Evolutionary conservation across 1,140 invertebrate genomes (phyloP).

Genomic region (Dysdera silvatica): DNA sequence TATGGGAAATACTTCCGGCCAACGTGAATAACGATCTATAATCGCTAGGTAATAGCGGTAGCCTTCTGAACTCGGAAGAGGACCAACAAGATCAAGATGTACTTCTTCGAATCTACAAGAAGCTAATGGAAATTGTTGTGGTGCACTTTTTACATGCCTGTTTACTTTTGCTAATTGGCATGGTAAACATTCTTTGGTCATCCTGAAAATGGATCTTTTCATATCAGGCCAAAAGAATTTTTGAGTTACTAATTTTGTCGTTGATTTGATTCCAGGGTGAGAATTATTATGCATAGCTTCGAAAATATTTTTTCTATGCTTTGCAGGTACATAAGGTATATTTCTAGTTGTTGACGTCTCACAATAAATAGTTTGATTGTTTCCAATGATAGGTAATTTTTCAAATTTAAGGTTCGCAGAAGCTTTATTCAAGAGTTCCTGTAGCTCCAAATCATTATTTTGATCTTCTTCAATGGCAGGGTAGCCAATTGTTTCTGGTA

Average conservation of each 20-base stretch:
- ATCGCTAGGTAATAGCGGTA: slow-evolving; percentile 42
- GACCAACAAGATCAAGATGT: slow-evolving; percentile 48
- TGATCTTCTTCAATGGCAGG: too few relatives aligned
- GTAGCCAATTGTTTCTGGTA: too few relatives aligned
- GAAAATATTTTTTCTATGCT: slow-evolving; percentile 36
- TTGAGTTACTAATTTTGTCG: too few relatives aligned
- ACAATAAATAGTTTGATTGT: too few relatives aligned
- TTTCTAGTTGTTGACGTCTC: too few relatives aligned
- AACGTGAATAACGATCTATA: slow-evolving; percentile 44
- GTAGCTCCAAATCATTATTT: too few relatives aligned
- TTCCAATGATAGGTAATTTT: too few relatives aligned
- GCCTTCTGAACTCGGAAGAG: slow-evolving; percentile 39
- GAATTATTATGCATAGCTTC: slow-evolving; percentile 35
- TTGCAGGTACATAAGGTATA: too few relatives aligned
- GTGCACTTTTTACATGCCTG: neutral
- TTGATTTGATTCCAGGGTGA: slow-evolving; percentile 37
- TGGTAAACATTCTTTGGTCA: too few relatives aligned
- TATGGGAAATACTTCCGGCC: slow-evolving; percentile 42
- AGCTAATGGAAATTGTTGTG: neutral
- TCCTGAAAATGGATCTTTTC: slow-evolving; percentile 31
- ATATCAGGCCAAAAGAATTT: slow-evolving; percentile 33
- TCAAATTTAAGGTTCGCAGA: too few relatives aligned
- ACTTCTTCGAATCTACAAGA: slow-evolving; percentile 43
- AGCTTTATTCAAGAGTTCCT: too few relatives aligned
- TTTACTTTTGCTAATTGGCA: too few relatives aligned